Base-by-base conservation (phyloP, 2,888 invertebrate genomes). In the Kryphioiulus occultus region DNA sequence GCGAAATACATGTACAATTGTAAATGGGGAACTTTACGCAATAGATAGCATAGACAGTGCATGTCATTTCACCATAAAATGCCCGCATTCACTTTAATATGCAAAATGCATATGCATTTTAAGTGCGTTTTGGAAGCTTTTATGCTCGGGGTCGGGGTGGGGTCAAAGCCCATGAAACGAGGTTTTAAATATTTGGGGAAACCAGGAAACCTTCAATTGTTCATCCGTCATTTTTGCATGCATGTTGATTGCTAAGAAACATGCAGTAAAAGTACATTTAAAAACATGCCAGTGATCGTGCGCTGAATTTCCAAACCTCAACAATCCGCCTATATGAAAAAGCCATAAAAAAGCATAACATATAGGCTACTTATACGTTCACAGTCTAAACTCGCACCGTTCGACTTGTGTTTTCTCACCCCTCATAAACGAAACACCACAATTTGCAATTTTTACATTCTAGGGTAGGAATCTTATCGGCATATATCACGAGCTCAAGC, bases 231-330 rank as follows among this genome's bases (percentile, higher is more conserved):
- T 42, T 39, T 84, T 84, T 35, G 35, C 84, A 84, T 5, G 35
- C 35, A 35, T 84, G 84, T 84, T 84, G 84, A 84, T 84, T 84
- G 84, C 35, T 5, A 30, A 9, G 35, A 17, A 84, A 84, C 84
- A 35, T n/a, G 39, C 35, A 84, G 84, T 84, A 84, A 84, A 84
- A 84, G n/a, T 42, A 12, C 84, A 35, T 84, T 84, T 84, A 84
- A 84, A 35, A 42, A 84, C 84, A 68, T n/a, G 59, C 59, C 7
- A n/a, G n/a, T 19, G 39, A 84, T 30, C 84, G 84, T 84, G 84
- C 30, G 35, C 17, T 3, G 84, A 84, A 84, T 84, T 32, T 84
- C 22, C n/a, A 68, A 68, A 68, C 22, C 26, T 22, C 59, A 22
- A 22, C 59, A 68, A 68, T 68, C 26, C 22, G 59, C 10, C 22